Evolutionary conservation across 2,797 vertebrate species (phyloP).

Genomic region (Cryptoblepharus egeriae): DNA sequence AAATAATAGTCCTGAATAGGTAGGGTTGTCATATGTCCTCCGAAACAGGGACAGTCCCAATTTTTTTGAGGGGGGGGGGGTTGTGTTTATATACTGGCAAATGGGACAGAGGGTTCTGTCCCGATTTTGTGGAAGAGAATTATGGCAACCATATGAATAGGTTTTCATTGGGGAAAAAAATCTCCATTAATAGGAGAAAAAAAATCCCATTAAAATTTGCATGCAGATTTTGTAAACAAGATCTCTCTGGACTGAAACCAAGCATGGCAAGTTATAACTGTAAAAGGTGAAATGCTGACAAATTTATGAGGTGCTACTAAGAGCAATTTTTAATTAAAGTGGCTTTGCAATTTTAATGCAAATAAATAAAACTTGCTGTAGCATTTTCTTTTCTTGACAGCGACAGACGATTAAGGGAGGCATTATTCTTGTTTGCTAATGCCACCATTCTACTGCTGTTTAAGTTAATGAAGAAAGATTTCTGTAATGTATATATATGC

Average conservation of each 20-base stretch:
- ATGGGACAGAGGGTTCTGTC: too few species aligned
- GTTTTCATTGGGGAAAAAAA: background rate
- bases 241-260: background rate
- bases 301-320: background rate
- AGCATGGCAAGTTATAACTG: conserved; percentile 1
- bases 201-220: background rate
- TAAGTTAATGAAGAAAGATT: conserved; percentile 3
- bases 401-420: conserved; percentile 13
- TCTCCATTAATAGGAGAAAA: background rate
- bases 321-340: conserved; percentile 8
- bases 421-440: background rate
- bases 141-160: too few species aligned
- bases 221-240: background rate
- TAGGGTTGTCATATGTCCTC: too few species aligned
- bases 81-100: too few species aligned
- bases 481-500: background rate
- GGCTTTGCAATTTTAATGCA: background rate
- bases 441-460: conserved; percentile 9
- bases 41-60: too few species aligned
- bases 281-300: conserved; percentile 11
- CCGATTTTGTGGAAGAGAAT: too few species aligned
- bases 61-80: too few species aligned
- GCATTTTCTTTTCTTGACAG: conserved; percentile 6
- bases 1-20: background rate
- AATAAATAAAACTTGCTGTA: background rate